Evolutionary conservation across 2,888 invertebrate genomes (phyloP).

Genomic region (Eueremaeus valkanovi): DNA sequence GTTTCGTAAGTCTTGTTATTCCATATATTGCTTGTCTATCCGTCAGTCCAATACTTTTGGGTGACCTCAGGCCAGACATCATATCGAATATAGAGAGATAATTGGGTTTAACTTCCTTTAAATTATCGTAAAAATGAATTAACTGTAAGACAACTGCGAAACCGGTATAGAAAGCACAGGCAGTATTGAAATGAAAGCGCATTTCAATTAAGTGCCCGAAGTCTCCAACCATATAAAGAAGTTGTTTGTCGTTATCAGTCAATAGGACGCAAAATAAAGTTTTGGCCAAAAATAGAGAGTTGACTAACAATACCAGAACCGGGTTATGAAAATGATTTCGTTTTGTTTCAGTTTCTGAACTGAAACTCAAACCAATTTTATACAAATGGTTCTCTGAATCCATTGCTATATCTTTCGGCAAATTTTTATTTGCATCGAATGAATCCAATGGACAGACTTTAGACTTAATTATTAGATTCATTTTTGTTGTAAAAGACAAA

Average conservation of each 20-base stretch:
- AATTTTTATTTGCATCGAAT: not conserved
- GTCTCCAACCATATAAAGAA: not conserved
- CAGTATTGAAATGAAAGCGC: not conserved
- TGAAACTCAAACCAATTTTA: not conserved
- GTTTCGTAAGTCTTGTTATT: not conserved
- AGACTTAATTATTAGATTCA: not conserved
- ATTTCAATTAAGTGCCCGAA: not conserved
- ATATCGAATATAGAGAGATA: not conserved
- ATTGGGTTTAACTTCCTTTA: not conserved
- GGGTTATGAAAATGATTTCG: not conserved
- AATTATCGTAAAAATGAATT: not conserved
- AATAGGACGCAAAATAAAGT: not conserved
- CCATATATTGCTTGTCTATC: not conserved
- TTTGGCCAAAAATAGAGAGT: not conserved
- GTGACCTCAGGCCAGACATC: not conserved
- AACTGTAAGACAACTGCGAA: not conserved
- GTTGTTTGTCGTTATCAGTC: not conserved
- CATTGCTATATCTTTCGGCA: not conserved
- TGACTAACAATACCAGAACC: not conserved
- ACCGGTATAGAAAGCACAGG: not conserved
- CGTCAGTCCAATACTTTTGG: slow-evolving; percentile 6
- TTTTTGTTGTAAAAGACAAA: too few relatives aligned
- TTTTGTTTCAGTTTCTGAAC: not conserved
- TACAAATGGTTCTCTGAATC: not conserved
- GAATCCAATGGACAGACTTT: not conserved